Conservation (phyloP, 1,140 invertebrate species). For the Tetranychus urticae region DNA sequence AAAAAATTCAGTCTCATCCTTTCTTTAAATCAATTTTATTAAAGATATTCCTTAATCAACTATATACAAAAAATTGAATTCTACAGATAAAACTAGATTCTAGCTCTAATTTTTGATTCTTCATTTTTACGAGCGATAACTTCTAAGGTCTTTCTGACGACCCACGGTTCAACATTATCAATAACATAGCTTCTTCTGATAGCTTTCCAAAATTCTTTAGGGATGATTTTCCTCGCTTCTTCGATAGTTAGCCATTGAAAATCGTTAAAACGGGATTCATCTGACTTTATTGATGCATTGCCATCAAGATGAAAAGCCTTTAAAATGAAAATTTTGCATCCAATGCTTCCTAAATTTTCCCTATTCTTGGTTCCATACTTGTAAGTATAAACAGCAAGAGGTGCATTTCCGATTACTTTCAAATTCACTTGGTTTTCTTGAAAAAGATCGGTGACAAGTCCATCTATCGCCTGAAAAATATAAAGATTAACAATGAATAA, state of each 20-base stretch:
- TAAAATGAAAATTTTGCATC: neutral
- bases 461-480: neutral
- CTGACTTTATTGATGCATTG: neutral
- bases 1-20: no score
- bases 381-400: neutral
- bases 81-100: no score
- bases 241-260: neutral
- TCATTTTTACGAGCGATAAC: no score
- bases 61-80: no score
- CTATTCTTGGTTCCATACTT: neutral
- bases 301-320: neutral
- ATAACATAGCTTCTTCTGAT: neutral
- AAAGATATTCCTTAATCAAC: no score
- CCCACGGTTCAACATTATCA: neutral
- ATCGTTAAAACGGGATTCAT: neutral
- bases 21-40: no score
- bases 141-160: no score
- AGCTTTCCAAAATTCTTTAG: neutral
- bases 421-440: neutral
- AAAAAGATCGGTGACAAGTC: neutral
- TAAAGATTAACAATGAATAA: neutral
- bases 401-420: neutral
- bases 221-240: neutral
- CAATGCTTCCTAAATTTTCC: neutral
- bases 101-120: no score